Evolutionary conservation across 2,113 vertebrate genomes (phyloP), one percentile per base, ranked within the genome.

Genomic region (Pteruthius melanotis): DNA sequence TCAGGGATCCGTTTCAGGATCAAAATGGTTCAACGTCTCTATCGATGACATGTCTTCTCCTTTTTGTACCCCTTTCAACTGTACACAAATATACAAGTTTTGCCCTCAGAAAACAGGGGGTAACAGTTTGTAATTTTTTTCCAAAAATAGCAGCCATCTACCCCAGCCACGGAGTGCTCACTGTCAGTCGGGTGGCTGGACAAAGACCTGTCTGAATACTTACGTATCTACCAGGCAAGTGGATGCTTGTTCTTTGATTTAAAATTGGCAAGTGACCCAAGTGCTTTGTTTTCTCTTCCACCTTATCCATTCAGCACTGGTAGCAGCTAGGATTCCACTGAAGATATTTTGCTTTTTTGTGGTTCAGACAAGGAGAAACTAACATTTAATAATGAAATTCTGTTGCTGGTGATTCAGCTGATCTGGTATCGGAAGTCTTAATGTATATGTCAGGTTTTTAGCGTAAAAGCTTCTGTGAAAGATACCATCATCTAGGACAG

Each of bases 1-100:
- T 11, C 33, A 74, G 37, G 37, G 44, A 42, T 59, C 0, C 0
- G 8, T 74, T 54, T 39, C 44, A 15, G 30, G 19, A 59, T 28
- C 1, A 2, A 57, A 57, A 33, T 0, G 2, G 23, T 45, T 44
- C 15, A 59, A 66, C 1, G 5, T 44, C 33, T 66, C 52, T 44
- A 33, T 6, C 0, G 0, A 28, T 52, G 10, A 37, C 7, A 40
- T 10, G 12, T 80, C 64, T 68, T 39, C 30, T 24, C 8, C 86
- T 84, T 37, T 11, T 35, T 59, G 13, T 35, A 45, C 27, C 16
- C 13, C 47, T 74, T 81, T 63, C 60, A 89, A 30, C 22, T 28
- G 2, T 11, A 63, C 15, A 66, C 7, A 19, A 30, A 57, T 13
- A 24, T 11, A 31, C 4, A 68, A 3, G 35, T 50, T 78, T 83